Evolutionary conservation across 2,113 vertebrate species (phyloP).

Genomic region (Suncus etruscus): DNA sequence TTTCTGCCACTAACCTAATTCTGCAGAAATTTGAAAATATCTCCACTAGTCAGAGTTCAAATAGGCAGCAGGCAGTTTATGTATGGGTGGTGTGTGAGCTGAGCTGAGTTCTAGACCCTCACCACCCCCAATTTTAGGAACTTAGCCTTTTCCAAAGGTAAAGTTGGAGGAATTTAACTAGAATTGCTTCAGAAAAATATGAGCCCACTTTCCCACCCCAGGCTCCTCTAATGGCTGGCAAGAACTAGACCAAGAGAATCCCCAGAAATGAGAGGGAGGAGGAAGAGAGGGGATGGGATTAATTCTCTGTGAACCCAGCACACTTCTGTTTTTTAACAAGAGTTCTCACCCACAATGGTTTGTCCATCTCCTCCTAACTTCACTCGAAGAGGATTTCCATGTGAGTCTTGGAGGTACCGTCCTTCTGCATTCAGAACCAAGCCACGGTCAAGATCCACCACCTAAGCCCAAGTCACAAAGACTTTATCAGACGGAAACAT

Average conservation of each 20-base stretch:
- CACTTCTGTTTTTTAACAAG: neutral
- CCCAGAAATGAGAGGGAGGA: neutral
- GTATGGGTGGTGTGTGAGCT: accelerated
- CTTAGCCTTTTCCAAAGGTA: neutral
- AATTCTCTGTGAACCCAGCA: no score
- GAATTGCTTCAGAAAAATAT: neutral
- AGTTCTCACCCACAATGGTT: constrained; percentile 92
- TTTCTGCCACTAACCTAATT: no score
- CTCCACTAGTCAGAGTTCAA: neutral
- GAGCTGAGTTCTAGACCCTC: neutral
- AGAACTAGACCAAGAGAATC: neutral
- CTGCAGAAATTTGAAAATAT: no score
- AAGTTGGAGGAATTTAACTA: neutral
- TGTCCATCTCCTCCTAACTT: constrained; percentile 96
- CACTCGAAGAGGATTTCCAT: constrained; percentile 94
- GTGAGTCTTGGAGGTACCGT: constrained; percentile 95
- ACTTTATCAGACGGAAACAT: neutral
- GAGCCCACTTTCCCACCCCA: neutral
- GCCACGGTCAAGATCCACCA: constrained; percentile 95
- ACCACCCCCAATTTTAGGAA: neutral
- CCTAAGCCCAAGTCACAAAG: constrained; percentile 84
- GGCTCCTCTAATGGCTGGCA: neutral
- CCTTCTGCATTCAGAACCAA: constrained; percentile 96
- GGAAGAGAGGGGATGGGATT: neutral
- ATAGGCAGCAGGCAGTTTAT: neutral